Evolutionary conservation across 2,888 invertebrate species (phyloP).

Genomic region (Andrena bucephala): DNA sequence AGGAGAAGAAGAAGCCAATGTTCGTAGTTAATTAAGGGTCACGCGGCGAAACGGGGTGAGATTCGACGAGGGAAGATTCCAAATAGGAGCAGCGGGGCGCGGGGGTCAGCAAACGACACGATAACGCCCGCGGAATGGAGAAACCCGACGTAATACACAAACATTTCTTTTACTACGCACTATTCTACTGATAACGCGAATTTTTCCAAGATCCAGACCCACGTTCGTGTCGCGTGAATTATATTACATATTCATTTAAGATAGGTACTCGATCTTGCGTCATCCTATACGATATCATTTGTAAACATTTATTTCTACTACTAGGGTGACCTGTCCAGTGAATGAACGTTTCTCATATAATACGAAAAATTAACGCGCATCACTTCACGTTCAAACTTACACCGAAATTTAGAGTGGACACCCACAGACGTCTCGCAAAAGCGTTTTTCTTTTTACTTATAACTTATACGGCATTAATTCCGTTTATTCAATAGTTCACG

Average conservation of each 20-base stretch:
- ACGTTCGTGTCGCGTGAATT: not conserved
- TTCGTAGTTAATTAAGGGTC: not conserved
- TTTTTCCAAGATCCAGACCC: not conserved
- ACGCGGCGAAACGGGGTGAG: not conserved
- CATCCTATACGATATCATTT: not conserved
- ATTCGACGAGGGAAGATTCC: not conserved
- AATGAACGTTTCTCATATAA: too few relatives aligned
- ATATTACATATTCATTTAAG: not conserved
- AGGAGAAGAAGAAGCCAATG: slow-evolving; percentile 27
- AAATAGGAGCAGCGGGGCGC: not conserved
- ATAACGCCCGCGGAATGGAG: not conserved
- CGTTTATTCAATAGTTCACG: too few relatives aligned
- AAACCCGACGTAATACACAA: not conserved
- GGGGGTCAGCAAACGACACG: not conserved
- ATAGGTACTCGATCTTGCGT: not conserved
- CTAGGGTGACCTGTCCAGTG: not conserved
- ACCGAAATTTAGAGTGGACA: too few relatives aligned
- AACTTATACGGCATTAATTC: too few relatives aligned
- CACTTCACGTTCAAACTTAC: too few relatives aligned
- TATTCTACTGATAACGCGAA: not conserved
- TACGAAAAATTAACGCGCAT: too few relatives aligned
- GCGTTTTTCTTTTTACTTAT: too few relatives aligned
- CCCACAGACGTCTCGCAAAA: too few relatives aligned
- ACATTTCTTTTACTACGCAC: not conserved
- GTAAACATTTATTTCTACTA: not conserved